Evolutionary conservation across 1,140 invertebrate genomes (phyloP).

Genomic region (Drosophila insularis): DNA sequence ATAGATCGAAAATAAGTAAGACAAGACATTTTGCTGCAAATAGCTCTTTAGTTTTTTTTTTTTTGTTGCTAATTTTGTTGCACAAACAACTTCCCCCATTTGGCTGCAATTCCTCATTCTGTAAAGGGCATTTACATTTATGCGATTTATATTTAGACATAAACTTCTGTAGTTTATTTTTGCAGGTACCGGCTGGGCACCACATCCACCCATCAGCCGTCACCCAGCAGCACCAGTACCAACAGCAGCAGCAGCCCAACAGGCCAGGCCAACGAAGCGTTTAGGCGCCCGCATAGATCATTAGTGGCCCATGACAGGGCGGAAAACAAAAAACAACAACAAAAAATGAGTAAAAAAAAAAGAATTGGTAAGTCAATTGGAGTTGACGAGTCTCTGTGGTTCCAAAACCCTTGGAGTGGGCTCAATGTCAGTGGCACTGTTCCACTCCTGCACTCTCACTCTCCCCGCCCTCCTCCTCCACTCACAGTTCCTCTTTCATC

Average conservation of each 20-base stretch:
- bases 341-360: conserved; percentile 13
- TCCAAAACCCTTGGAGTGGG: conserved; percentile 6
- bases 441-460: conserved; percentile 4
- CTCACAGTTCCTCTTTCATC: conserved; percentile 27
- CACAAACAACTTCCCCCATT: conserved; percentile 47
- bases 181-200: conserved; percentile 49
- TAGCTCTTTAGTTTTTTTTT: not conserved
- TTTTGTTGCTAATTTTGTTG: conserved; percentile 44
- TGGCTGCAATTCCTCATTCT: conserved; percentile 61
- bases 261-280: conserved; percentile 25
- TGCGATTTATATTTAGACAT: conserved; percentile 51
- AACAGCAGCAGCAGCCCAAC: not conserved
- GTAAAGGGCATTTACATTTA: conserved; percentile 63
- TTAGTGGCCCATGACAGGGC: conserved; percentile 51
- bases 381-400: conserved; percentile 31
- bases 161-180: conserved; percentile 53
- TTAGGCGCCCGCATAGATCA: conserved; percentile 57
- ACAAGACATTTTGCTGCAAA: not conserved
- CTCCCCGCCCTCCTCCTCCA: conserved; percentile 18
- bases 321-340: conserved; percentile 20
- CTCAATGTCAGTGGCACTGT: conserved; percentile 20
- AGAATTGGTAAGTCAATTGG: conserved; percentile 49
- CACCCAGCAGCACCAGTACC: not conserved
- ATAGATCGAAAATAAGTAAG: conserved; percentile 10
- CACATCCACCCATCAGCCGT: not conserved